These are phyloP conservation scores for Ferrisia virgata DNA, from an alignment of 2,888 invertebrate genomes.

Conservation along the genomic window DNA sequence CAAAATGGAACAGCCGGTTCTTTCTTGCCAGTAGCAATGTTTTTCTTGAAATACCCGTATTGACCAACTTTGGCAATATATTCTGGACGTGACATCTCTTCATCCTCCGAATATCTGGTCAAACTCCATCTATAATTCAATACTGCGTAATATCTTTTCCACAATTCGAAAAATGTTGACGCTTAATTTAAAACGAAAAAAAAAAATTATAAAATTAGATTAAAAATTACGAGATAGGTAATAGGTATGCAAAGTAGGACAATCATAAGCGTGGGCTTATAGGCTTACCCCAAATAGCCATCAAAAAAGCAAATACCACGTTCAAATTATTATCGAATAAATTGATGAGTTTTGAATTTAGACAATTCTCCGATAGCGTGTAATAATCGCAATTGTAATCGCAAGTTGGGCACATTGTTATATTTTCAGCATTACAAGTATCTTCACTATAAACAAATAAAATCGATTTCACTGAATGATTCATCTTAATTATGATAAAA, in stretches of 20 bases:
- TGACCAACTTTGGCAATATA: conserved; percentile 78
- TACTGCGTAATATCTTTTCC: conserved; percentile 93
- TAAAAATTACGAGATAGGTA: too few species aligned
- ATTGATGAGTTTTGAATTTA: conserved; percentile 56
- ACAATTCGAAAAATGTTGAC: conserved; percentile 87
- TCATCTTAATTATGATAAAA: neutral
- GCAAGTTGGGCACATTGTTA: conserved; percentile 60
- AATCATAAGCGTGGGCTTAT: too few species aligned
- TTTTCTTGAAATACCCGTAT: conserved; percentile 64
- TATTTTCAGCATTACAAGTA: conserved; percentile 55
- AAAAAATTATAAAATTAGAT: too few species aligned
- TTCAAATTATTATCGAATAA: conserved; percentile 60
- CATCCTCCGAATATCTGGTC: conserved; percentile 83
- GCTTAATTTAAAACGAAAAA: too few species aligned
- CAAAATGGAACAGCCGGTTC: conserved; percentile 91
- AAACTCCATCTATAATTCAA: conserved; percentile 96
- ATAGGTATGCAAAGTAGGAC: too few species aligned
- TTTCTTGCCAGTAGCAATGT: conserved; percentile 73
- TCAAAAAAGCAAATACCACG: conserved; percentile 58
- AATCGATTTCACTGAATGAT: too few species aligned
- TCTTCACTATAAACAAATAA: too few species aligned
- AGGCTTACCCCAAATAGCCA: conserved; percentile 58
- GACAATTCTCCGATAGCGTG: conserved; percentile 58
- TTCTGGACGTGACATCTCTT: conserved; percentile 90
- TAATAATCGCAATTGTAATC: conserved; percentile 61